phyloP scores from a whole-genome alignment of 2,113 vertebrate genomes.

The Marmota monax region DNA sequence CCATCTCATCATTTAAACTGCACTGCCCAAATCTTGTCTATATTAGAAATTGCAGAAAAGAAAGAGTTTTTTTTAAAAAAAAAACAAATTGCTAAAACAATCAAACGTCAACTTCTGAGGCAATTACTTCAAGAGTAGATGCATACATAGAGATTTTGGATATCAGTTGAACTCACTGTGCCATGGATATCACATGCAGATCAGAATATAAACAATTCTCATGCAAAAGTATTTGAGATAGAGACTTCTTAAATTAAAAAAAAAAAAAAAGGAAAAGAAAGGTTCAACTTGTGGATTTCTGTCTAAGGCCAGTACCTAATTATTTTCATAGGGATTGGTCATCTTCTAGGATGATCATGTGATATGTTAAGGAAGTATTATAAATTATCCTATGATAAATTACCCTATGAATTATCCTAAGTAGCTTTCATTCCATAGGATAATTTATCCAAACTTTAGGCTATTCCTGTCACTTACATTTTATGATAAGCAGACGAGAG shows the following conservation, averaged over 20 bases:
- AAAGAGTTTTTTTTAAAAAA: background rate
- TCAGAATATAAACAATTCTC: background rate
- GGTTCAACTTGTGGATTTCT: background rate
- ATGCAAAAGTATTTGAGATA: background rate
- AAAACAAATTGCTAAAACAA: background rate
- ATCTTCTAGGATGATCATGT: background rate
- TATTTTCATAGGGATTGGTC: background rate
- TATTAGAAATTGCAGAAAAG: slow-evolving; percentile 10
- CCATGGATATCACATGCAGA: background rate
- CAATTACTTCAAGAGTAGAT: background rate
- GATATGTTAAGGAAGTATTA: background rate
- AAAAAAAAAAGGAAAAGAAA: background rate
- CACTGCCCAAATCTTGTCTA: background rate
- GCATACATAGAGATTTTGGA: background rate
- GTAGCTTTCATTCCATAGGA: background rate
- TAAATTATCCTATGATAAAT: background rate
- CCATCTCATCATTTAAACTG: background rate
- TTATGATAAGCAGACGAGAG: background rate
- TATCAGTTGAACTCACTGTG: background rate
- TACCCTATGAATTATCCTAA: background rate
- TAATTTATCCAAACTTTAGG: background rate
- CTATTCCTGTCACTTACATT: background rate
- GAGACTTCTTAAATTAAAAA: background rate
- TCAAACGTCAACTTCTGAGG: background rate
- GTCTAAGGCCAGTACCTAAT: background rate